Percentiles rank a stretch among this genome's conserved stretches.
phyloP scores from a whole-genome alignment of 2,888 invertebrate species.

The Portevinia maculata region DNA sequence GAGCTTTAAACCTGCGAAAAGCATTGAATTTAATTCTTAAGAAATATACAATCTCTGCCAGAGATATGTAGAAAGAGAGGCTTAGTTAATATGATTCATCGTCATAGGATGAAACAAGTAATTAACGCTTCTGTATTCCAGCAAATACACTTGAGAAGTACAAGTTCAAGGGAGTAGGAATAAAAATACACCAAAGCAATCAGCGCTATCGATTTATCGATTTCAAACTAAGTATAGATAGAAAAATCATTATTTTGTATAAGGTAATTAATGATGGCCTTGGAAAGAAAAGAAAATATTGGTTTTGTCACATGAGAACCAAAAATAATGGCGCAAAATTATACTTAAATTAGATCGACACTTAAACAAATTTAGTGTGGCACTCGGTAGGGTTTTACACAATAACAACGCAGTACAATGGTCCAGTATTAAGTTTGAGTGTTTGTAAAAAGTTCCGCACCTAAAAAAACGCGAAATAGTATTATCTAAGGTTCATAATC shows the following conservation, averaged over 20 bases:
- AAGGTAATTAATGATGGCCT: conserved; percentile 20
- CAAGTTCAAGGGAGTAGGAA: neutral
- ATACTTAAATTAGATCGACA: neutral
- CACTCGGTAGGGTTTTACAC: too few species aligned
- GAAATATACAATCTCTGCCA: neutral
- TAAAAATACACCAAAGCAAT: neutral
- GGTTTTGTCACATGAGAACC: neutral
- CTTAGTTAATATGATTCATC: conserved; percentile 19
- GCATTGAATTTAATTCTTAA: conserved; percentile 16
- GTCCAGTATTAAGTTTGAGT: too few species aligned
- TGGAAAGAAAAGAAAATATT: conserved; percentile 6
- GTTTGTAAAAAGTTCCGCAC: too few species aligned
- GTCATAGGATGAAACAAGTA: neutral
- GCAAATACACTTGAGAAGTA: conserved; percentile 32
- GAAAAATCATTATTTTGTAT: conserved; percentile 33
- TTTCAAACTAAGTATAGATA: conserved; percentile 29
- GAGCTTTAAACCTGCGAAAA: conserved; percentile 22
- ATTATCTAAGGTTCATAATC: too few species aligned
- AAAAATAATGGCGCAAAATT: neutral
- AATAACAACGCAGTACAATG: too few species aligned
- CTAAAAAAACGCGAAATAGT: too few species aligned
- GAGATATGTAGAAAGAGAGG: neutral
- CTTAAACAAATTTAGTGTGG: neutral
- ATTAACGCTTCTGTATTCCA: conserved; percentile 2
- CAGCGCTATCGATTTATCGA: conserved; percentile 29